Base-by-base conservation (phyloP, 2,888 invertebrate species). In the Tipula lateralis region DNA sequence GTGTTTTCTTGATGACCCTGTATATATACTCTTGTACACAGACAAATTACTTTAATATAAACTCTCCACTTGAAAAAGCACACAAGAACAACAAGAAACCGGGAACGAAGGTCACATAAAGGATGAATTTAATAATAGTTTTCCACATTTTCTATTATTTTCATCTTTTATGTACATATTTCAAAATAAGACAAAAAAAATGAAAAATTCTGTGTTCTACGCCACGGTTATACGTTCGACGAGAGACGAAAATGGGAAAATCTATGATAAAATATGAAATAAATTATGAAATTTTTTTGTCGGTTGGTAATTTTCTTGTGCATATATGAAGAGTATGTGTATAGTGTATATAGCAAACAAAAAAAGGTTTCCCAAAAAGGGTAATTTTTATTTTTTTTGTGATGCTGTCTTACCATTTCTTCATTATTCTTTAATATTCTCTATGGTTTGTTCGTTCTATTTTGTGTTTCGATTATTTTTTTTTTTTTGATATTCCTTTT, bases 61-160 rank as follows among this genome's bases (percentile, higher is more conserved):
- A 34, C 34, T 34, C 34, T 34, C 2, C 4, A 34, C 7, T 34
- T 34, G 34, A 9, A 34, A 32, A 34, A 34, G 34, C 34, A 9
- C 34, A 66, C 19, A 6, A 36, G 12, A 36, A 36, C 36, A 36
- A 36, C 24, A 66, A 12, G 24, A 24, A 44, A 0, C 9, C 12
- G 66, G 39, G n/a, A 50, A 50, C 16, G 66, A 66, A 66, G 66
- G 66, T 24, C 66, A 66, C 24, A 66, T 24, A 66, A 66, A 66
- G 66, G 66, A 66, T 66, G 66, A 66, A 66, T 66, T 66, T 66
- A 66, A 66, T 66, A 66, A 66, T 66, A 66, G 66, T 66, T 66
- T 66, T 66, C 24, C 66, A 66, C 66, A 66, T 66, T 66, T 66
- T 66, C 66, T 66, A 24, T 66, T 66, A 66, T 24, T 66, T 66